Evolutionary conservation across 1,140 invertebrate genomes (phyloP).

Genomic region (Drosophila nasuta): DNA sequence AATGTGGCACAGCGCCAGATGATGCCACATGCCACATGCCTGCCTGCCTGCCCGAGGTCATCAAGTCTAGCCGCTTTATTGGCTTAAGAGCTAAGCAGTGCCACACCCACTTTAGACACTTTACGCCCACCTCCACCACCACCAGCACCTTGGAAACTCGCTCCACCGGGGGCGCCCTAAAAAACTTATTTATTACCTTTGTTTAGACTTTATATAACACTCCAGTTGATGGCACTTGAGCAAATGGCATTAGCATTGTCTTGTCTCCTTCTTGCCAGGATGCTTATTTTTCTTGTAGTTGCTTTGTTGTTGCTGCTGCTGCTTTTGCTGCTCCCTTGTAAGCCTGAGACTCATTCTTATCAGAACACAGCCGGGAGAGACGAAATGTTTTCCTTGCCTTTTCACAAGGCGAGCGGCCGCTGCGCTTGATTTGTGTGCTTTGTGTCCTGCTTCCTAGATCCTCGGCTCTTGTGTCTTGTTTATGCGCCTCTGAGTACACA

Average conservation of each 20-base stretch:
- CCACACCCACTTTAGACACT: constrained; percentile 22
- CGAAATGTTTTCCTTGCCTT: constrained; percentile 50
- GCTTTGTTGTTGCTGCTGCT: not conserved
- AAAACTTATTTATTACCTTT: constrained; percentile 80
- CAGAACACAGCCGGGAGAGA: constrained; percentile 31
- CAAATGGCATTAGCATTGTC: constrained; percentile 76
- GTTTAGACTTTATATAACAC: constrained; percentile 77
- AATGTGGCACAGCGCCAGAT: not conserved
- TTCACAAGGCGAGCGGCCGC: constrained; percentile 47
- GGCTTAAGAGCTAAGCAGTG: constrained; percentile 38
- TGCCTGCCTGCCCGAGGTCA: constrained; percentile 10
- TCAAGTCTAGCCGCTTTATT: constrained; percentile 48
- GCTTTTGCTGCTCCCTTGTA: constrained; percentile 21
- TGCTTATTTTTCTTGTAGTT: constrained; percentile 28
- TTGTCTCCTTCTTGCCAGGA: constrained; percentile 15
- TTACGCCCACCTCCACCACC: not conserved
- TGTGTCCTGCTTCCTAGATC: constrained; percentile 10
- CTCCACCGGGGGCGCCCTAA: constrained; percentile 36
- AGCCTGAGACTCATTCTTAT: constrained; percentile 63
- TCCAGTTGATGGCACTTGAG: constrained; percentile 69
- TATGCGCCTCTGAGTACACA: constrained; percentile 33
- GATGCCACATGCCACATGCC: constrained; percentile 1
- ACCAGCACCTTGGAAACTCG: not conserved
- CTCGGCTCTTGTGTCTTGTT: constrained; percentile 19
- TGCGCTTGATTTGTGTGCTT: constrained; percentile 64